A percentile compares a stretch with the other conserved stretches of the same genome.
phyloP scores from a whole-genome alignment of 2,797 vertebrate genomes.

The Coccyzus lansbergi region DNA sequence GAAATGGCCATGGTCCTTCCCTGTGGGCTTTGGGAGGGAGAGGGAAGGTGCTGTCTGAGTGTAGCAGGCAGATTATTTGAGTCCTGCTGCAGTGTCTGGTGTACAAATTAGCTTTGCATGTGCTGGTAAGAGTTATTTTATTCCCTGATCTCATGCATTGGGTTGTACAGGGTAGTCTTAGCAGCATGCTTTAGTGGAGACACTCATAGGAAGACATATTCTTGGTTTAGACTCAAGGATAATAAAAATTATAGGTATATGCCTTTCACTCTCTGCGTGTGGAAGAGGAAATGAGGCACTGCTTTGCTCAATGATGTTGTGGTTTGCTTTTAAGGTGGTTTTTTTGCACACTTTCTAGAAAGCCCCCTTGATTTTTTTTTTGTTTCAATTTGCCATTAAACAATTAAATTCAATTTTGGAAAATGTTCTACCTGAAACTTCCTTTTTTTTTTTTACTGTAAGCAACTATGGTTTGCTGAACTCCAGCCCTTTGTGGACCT shows the following conservation, averaged over 20 bases:
- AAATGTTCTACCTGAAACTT: background rate
- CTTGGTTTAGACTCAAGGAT: background rate
- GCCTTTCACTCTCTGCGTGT: rapidly evolving
- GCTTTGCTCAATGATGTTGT: background rate
- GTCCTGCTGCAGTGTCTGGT: background rate
- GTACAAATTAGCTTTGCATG: background rate
- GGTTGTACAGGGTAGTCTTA: background rate
- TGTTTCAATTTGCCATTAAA: background rate
- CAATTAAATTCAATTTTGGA: background rate
- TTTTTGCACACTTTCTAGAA: background rate
- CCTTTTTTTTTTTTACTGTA: background rate
- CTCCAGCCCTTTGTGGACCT: background rate
- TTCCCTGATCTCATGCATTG: background rate
- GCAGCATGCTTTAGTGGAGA: background rate
- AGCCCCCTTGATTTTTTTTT: background rate
- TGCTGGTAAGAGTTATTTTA: background rate
- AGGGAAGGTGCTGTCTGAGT: background rate
- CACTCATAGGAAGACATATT: rapidly evolving
- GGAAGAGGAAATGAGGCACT: background rate
- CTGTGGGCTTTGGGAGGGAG: background rate
- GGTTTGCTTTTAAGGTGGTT: background rate
- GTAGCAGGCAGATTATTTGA: background rate
- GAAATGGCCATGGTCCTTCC: rapidly evolving
- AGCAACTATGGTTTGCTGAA: background rate
- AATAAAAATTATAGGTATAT: background rate